Percentiles rank a stretch among this genome's conserved stretches.
These are phyloP conservation scores for Entomyzon cyanotis DNA, from an alignment of 2,113 vertebrate genomes.

Conservation along the genomic window DNA sequence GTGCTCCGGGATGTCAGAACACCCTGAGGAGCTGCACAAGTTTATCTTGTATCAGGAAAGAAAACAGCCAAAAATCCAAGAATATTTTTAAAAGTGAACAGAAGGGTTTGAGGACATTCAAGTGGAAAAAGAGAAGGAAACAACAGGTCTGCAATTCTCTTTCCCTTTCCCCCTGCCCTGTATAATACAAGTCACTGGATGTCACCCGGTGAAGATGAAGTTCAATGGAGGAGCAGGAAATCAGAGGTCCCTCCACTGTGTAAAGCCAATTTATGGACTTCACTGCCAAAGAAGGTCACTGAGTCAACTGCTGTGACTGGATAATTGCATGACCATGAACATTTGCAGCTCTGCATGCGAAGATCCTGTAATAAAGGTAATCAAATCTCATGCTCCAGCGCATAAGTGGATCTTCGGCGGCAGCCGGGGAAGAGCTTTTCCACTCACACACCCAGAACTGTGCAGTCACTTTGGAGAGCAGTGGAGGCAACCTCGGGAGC, in stretches of 20 bases:
- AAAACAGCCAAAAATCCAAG: background rate
- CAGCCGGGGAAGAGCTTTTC: background rate
- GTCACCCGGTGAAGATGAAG: background rate
- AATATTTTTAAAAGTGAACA: background rate
- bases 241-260: background rate
- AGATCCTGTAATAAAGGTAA: conserved; percentile 60
- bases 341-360: conserved; percentile 6
- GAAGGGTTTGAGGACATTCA: background rate
- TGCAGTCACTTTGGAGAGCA: background rate
- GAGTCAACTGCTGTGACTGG: conserved; percentile 38
- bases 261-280: background rate
- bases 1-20: background rate
- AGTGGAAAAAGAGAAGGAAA: background rate
- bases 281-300: conserved; percentile 17
- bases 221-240: background rate
- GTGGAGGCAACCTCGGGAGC: background rate
- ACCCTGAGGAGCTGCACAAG: background rate
- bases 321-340: conserved; percentile 43
- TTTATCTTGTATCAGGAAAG: background rate
- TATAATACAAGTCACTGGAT: background rate
- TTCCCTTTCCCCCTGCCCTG: background rate
- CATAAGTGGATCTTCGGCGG: background rate
- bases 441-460: background rate
- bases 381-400: conserved; percentile 51
- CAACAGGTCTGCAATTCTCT: background rate